phyloP scores from a whole-genome alignment of 2,797 vertebrate species.

The Argyrosomus regius region DNA sequence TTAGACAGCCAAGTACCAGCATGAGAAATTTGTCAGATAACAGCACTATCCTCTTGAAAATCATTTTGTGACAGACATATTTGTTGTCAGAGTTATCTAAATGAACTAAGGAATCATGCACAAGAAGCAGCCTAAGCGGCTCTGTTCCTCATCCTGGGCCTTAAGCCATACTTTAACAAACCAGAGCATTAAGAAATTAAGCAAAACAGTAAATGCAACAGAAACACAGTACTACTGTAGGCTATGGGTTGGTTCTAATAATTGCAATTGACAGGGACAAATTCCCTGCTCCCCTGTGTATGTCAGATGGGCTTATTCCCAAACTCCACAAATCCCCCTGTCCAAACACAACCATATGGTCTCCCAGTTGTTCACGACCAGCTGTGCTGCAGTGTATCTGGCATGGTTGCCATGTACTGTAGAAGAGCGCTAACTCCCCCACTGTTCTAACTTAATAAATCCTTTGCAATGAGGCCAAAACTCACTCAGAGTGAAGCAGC shows the following conservation, averaged over 20 bases:
- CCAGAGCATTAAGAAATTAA: slow-evolving; percentile 63
- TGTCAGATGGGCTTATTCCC: slow-evolving; percentile 82
- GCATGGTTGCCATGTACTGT: slow-evolving; percentile 55
- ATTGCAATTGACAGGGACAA: slow-evolving; percentile 82
- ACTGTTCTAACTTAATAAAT: slow-evolving; percentile 68
- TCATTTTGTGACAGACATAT: slow-evolving; percentile 34
- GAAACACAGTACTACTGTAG: slow-evolving; percentile 57
- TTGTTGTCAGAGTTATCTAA: slow-evolving; percentile 39
- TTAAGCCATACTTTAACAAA: slow-evolving; percentile 61
- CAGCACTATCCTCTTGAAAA: slow-evolving; percentile 29
- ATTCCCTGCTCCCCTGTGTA: slow-evolving; percentile 70
- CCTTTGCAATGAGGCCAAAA: slow-evolving; percentile 63
- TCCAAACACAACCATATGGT: slow-evolving; percentile 87
- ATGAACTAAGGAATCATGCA: slow-evolving; percentile 43
- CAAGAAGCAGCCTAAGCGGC: slow-evolving; percentile 36
- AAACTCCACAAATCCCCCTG: slow-evolving; percentile 83
- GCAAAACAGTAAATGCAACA: slow-evolving; percentile 50
- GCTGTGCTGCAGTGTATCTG: slow-evolving; percentile 78
- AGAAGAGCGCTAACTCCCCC: slow-evolving; percentile 35
- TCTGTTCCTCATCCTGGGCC: slow-evolving; percentile 48
- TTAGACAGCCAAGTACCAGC: slow-evolving; percentile 36
- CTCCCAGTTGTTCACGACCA: slow-evolving; percentile 82
- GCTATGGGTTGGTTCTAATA: slow-evolving; percentile 67
- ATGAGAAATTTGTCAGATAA: slow-evolving; percentile 39
- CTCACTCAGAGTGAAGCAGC: slow-evolving; percentile 44